Base-by-base conservation (phyloP, 2,113 vertebrate genomes). In the Laterallus jamaicensis region DNA sequence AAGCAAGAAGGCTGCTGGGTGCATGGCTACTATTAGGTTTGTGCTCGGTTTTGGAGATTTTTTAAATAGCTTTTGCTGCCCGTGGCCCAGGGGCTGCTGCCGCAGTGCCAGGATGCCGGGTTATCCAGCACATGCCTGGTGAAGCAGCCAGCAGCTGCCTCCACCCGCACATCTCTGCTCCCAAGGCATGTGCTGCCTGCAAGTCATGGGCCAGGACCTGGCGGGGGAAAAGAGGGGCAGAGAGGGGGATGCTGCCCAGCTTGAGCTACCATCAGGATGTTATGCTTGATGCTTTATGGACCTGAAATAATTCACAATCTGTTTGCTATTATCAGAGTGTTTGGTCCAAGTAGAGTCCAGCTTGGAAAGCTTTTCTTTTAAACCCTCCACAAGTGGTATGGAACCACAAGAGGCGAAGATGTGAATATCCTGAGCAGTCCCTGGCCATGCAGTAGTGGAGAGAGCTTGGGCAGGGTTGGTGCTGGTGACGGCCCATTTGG, bases 381-480 rank as follows among this genome's bases (percentile, higher is more conserved):
- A 77, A 15, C 5, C 15, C 12, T 21, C 24, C 0, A 0, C 0
- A 0, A 4, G 56, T 2, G 20, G 20, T 10, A 12, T 26, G 47
- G 31, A 71, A 54, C 42, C 31, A 77, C 39, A 37, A 31, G 3
- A 10, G 39, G 4, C 0, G 21, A 17, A 3, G 22, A 49, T 55
- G 8, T 37, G 67, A 14, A 12, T 1, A 4, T 7, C 28, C 32
- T 28, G 1, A 10, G 39, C 0, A 2, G 35, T 12, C 19, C 44
- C 39, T 3, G 7, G 47, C 21, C 75, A 9, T 3, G n/a, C 14
- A 29, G 75, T 10, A 24, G 14, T 17, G 55, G 54, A 49, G 54
- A 88, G 83, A 44, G 76, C 49, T 19, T 40, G 42, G n/a, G 32
- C 76, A 59, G 49, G 10, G 32, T 0, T 24, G 35, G 39, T 60